phyloP scores from a whole-genome alignment of 2,888 invertebrate species.

The Diploptera punctata region DNA sequence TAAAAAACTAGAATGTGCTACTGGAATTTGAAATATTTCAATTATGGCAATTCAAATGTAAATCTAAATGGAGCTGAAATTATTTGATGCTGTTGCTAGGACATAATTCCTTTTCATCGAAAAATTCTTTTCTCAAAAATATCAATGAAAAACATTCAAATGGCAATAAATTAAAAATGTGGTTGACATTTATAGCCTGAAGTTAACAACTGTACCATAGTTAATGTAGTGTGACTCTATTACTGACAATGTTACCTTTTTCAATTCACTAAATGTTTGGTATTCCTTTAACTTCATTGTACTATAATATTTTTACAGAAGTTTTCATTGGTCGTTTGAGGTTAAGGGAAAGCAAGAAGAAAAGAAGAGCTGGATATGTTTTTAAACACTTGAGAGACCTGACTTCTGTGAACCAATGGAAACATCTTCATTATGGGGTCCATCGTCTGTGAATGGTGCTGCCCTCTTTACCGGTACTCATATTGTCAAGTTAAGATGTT shows the following conservation, averaged over 20 bases:
- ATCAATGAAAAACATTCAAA: neutral
- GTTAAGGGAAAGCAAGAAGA: neutral
- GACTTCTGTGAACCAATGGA: constrained; percentile 37
- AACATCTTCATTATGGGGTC: constrained; percentile 40
- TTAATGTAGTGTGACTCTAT: constrained; percentile 26
- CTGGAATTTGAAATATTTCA: constrained; percentile 1
- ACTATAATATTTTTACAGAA: neutral
- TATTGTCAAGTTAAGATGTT: too few relatives aligned
- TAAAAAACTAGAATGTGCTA: neutral
- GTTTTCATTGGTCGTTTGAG: constrained; percentile 12
- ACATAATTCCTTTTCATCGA: neutral
- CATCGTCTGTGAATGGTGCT: too few relatives aligned
- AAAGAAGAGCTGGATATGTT: neutral
- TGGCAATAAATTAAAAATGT: constrained; percentile 3
- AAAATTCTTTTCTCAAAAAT: neutral
- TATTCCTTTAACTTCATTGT: neutral
- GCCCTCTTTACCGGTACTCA: too few relatives aligned
- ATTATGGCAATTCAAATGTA: constrained; percentile 4
- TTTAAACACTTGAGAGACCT: constrained; percentile 3
- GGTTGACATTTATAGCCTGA: constrained; percentile 2
- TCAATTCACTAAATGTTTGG: constrained; percentile 25
- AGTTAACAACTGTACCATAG: neutral
- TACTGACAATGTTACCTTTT: constrained; percentile 15
- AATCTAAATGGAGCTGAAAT: neutral
- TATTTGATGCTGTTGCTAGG: neutral